These are phyloP conservation scores for Diaphora mendica DNA, from an alignment of 2,888 invertebrate species.

Conservation along the genomic window DNA sequence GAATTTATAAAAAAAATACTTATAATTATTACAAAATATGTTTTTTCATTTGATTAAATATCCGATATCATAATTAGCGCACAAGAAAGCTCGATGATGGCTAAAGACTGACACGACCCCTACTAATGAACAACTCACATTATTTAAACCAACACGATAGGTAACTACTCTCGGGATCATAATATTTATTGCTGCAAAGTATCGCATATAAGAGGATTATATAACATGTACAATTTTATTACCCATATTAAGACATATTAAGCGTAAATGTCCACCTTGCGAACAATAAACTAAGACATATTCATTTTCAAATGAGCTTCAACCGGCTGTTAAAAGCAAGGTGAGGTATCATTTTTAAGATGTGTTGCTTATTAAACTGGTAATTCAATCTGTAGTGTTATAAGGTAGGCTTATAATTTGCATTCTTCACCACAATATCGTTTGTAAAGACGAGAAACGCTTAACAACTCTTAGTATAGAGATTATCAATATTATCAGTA, in stretches of 20 bases:
- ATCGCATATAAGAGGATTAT: constrained; percentile 51
- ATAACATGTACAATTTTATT: constrained; percentile 50
- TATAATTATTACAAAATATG: background rate
- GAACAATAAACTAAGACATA: background rate
- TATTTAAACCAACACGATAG: constrained; percentile 43
- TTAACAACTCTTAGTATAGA: constrained; percentile 25
- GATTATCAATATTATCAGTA: constrained; percentile 43
- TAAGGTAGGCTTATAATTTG: background rate
- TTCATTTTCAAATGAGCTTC: background rate
- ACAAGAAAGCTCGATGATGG: constrained; percentile 42
- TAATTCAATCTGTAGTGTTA: background rate
- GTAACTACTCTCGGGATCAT: constrained; percentile 50
- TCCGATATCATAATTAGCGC: constrained; percentile 42
- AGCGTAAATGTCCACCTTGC: background rate
- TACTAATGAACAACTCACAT: constrained; percentile 44
- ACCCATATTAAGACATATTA: constrained; percentile 25
- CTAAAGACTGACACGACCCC: constrained; percentile 38
- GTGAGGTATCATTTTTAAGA: background rate
- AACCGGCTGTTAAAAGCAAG: background rate
- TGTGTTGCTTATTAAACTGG: background rate
- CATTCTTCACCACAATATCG: background rate
- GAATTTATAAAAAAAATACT: background rate
- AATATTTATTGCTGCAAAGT: constrained; percentile 58
- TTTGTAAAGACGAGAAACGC: background rate
- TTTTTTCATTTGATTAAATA: constrained; percentile 9